Evolutionary conservation across 2,888 invertebrate species (phyloP).

Genomic region (Lithophane ornitopus): DNA sequence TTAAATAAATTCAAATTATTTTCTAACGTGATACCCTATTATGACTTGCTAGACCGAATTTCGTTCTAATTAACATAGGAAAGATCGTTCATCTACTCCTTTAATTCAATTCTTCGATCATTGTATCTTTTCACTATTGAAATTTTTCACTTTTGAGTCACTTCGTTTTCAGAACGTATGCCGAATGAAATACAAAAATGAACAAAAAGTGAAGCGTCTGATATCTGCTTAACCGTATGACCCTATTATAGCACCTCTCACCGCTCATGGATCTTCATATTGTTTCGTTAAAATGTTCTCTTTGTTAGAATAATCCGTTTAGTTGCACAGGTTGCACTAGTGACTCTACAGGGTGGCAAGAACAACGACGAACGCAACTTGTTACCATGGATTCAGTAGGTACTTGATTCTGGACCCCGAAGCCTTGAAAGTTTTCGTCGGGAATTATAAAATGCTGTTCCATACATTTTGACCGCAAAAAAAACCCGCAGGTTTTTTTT

Average conservation of each 20-base stretch:
- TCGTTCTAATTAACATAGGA: neutral
- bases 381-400: too few species aligned
- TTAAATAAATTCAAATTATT: neutral
- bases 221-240: neutral
- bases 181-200: neutral
- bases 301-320: slow-evolving; percentile 3
- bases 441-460: too few species aligned
- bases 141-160: neutral
- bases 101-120: neutral
- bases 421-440: too few species aligned
- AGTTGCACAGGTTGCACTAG: neutral
- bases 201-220: neutral
- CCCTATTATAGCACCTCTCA: neutral
- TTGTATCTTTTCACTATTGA: neutral
- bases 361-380: too few species aligned
- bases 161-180: neutral
- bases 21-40: neutral
- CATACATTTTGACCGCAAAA: too few species aligned
- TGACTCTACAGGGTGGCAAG: neutral
- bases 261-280: neutral
- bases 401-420: too few species aligned
- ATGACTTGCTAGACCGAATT: neutral
- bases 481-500: too few species aligned
- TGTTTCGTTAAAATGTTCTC: slow-evolving; percentile 7
- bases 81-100: neutral